phyloP scores from a whole-genome alignment of 1,140 invertebrate genomes.

The Thaumatotibia leucotreta region DNA sequence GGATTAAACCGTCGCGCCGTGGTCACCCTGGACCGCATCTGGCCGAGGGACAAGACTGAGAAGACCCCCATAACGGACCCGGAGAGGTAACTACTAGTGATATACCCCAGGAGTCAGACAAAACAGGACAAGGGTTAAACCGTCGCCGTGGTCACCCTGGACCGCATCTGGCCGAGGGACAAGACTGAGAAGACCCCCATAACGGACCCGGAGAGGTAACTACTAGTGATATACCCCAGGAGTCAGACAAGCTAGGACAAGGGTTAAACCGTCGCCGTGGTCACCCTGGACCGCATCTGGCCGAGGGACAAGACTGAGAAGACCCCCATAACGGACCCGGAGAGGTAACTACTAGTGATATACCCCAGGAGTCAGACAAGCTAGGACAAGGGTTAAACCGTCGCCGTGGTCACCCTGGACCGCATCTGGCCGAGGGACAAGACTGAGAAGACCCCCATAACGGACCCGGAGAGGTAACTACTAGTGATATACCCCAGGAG shows the following conservation, averaged over 20 bases:
- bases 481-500: too few species aligned
- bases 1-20: constrained; percentile 95
- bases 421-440: constrained; percentile 91
- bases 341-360: constrained; percentile 80
- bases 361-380: too few species aligned
- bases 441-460: constrained; percentile 87
- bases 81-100: constrained; percentile 80
- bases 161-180: constrained; percentile 87
- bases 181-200: constrained; percentile 89
- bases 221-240: too few species aligned
- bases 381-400: too few species aligned
- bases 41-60: constrained; percentile 93
- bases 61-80: constrained; percentile 89
- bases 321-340: constrained; percentile 88
- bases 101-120: too few species aligned
- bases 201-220: constrained; percentile 84
- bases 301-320: constrained; percentile 91
- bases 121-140: too few species aligned
- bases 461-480: constrained; percentile 82
- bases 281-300: constrained; percentile 75
- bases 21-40: constrained; percentile 95
- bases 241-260: too few species aligned
- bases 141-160: constrained; percentile 73
- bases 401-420: constrained; percentile 70
- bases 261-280: too few species aligned